Evolutionary conservation across 2,888 invertebrate species (phyloP), one percentile per base, ranked within the genome.

Genomic region (Noctuana brunneofusca): DNA sequence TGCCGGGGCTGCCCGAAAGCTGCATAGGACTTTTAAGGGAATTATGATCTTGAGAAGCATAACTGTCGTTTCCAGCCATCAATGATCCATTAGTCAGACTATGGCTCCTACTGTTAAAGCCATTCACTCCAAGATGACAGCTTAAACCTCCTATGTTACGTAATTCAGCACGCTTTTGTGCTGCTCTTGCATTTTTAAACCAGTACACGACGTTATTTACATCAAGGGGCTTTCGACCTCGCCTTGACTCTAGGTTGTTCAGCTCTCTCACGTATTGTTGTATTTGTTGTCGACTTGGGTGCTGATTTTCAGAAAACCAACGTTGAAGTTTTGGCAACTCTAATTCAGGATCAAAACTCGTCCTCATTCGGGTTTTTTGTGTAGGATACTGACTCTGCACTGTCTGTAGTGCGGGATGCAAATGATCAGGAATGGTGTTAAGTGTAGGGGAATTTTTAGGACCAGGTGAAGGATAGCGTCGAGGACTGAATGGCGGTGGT

Each of bases 111-210:
- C 93, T 93, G 68, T 92, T 92, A 71, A 94, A 95, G 11, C 94
- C 94, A 74, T 95, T 95, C 9, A 94, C 86, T 8, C 93, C 92
- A 71, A 92, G 87, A 77, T 91, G 95, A 75, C 89, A 94, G 63
- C 91, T 86, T 55, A 91, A 69, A 55, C 95, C 93, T 62, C 93
- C 89, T 70, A 93, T 92, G 79, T 93, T 92, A 68, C 96, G 92
- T 75, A 96, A 92, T 87, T 97, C 97, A 2, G 97, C 97, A 46
- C 98, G 93, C 78, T 98, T 97, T 81, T 97, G 97, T 0, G 98
- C 98, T 0, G 99, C 99, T 57, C 99, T 93, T 0, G 99, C 98
- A 80, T 99, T 99, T 84, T 99, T 98, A 88, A 99, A 99, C 97
- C 97, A 97, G 78, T 97, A 97, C 14, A 98, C 98, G 14, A 98